These are phyloP conservation scores for Anableps anableps DNA, from an alignment of 2,797 vertebrate species.

Conservation along the genomic window DNA sequence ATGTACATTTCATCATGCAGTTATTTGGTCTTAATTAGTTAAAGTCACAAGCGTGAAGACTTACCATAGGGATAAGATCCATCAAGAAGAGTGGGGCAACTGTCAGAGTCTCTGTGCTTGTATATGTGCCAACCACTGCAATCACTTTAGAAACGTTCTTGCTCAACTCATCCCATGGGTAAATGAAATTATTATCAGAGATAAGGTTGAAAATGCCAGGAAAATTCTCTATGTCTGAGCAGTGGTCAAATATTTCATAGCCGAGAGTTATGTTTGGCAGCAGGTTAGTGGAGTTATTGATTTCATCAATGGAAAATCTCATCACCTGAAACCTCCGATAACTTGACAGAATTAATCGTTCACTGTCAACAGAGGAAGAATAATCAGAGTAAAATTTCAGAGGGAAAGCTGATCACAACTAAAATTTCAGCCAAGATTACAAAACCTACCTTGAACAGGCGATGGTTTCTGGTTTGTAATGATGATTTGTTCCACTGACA, in stretches of 20 bases:
- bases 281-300: conserved; percentile 82
- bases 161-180: neutral
- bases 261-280: conserved; percentile 84
- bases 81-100: conserved; percentile 72
- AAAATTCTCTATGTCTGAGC: conserved; percentile 65
- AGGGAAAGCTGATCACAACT: neutral
- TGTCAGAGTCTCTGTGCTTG: conserved; percentile 60
- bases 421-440: neutral
- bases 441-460: conserved; percentile 73
- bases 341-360: conserved; percentile 56
- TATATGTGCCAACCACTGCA: conserved; percentile 66
- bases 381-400: neutral
- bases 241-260: conserved; percentile 85
- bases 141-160: conserved; percentile 54
- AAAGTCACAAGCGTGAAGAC: neutral
- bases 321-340: conserved; percentile 84
- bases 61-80: conserved; percentile 76
- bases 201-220: conserved; percentile 18
- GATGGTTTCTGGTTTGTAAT: conserved; percentile 48
- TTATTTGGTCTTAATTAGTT: neutral
- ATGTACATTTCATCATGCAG: neutral
- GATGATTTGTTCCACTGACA: rapidly evolving
- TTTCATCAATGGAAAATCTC: conserved; percentile 84
- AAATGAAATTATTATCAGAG: neutral
- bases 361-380: conserved; percentile 48